phyloP scores from a whole-genome alignment of 2,113 vertebrate genomes.

The Heterochromis multidens region DNA sequence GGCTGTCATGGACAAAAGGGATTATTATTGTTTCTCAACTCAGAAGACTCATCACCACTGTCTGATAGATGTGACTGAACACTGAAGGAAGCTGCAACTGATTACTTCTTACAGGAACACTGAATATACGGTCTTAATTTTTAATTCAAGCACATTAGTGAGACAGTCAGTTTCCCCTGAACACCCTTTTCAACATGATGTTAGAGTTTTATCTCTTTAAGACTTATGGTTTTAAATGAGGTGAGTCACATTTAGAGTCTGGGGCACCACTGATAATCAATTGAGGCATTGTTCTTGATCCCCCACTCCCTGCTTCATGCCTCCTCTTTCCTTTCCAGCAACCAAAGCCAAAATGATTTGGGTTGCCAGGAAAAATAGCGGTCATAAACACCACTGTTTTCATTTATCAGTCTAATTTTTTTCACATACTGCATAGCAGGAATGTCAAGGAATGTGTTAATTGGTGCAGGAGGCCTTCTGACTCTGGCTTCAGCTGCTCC shows the following conservation, averaged over 20 bases:
- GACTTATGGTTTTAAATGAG: slow-evolving; percentile 51
- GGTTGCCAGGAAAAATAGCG: slow-evolving; percentile 25
- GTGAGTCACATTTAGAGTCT: slow-evolving; percentile 35
- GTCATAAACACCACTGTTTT: slow-evolving; percentile 1
- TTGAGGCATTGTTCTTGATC: slow-evolving; percentile 33
- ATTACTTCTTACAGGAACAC: slow-evolving; percentile 8
- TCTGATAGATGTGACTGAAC: not conserved
- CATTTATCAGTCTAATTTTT: slow-evolving; percentile 5
- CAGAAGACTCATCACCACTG: not conserved
- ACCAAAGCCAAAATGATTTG: slow-evolving; percentile 9
- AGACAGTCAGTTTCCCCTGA: not conserved
- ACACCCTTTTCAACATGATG: slow-evolving; percentile 12
- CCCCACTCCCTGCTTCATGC: not conserved
- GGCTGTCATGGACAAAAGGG: not conserved
- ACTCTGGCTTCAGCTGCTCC: not conserved
- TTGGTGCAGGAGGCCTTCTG: slow-evolving; percentile 15
- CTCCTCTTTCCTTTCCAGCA: slow-evolving; percentile 12
- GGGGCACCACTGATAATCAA: slow-evolving; percentile 40
- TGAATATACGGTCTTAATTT: not conserved
- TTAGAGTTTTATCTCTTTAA: not conserved
- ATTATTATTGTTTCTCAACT: not conserved
- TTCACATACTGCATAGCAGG: not conserved
- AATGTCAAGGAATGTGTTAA: slow-evolving; percentile 52
- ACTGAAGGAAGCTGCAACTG: not conserved
- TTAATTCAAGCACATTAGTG: not conserved